phyloP scores from a whole-genome alignment of 1,140 invertebrate species.

The Samia ricini region DNA sequence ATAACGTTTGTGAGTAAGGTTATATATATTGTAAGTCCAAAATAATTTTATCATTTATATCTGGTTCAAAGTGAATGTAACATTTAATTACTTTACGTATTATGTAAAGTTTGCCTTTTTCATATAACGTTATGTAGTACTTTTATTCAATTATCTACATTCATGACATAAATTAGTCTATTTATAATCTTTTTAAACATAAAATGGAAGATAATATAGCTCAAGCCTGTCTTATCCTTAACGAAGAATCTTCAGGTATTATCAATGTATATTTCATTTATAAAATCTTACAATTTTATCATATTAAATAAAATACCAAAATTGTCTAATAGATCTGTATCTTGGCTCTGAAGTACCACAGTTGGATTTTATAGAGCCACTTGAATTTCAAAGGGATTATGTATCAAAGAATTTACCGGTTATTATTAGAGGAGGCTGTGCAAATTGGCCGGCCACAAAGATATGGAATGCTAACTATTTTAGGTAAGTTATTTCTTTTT shows the following conservation, averaged over 20 bases:
- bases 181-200: not conserved
- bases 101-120: too few relatives aligned
- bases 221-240: constrained; percentile 42
- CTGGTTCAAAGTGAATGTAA: too few relatives aligned
- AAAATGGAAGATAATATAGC: constrained; percentile 27
- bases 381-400: constrained; percentile 82
- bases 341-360: constrained; percentile 47
- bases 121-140: not conserved
- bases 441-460: constrained; percentile 78
- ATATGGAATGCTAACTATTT: constrained; percentile 84
- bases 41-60: too few relatives aligned
- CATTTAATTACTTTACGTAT: too few relatives aligned
- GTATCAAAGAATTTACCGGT: constrained; percentile 84
- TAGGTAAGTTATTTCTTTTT: constrained; percentile 45
- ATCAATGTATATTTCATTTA: too few relatives aligned
- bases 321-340: constrained; percentile 53
- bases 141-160: not conserved
- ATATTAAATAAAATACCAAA: constrained; percentile 7
- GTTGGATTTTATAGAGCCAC: constrained; percentile 43
- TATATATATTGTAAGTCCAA: too few relatives aligned
- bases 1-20: too few relatives aligned
- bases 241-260: constrained; percentile 56
- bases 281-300: not conserved
- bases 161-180: not conserved
- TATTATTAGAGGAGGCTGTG: constrained; percentile 79